These are phyloP conservation scores for Tetraneura akinire DNA, from an alignment of 1,140 invertebrate genomes.

Conservation along the genomic window DNA sequence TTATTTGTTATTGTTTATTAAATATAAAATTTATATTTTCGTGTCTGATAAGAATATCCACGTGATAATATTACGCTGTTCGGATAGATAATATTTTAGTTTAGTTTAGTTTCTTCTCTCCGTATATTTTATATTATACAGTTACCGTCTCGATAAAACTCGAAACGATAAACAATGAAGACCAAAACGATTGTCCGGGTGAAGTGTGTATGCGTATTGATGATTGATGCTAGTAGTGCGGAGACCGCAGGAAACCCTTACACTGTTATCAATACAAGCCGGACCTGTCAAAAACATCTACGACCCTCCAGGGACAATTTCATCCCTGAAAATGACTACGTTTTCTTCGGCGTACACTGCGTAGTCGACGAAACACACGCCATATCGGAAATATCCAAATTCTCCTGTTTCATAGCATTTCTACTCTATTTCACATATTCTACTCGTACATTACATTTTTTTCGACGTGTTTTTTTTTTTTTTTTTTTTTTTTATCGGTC, in stretches of 20 bases:
- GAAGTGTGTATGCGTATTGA: not conserved
- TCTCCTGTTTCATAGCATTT: not conserved
- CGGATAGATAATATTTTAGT: too few species aligned
- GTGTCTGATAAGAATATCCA: too few species aligned
- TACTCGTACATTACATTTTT: not conserved
- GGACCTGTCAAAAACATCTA: constrained; percentile 46
- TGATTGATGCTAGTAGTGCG: constrained; percentile 13
- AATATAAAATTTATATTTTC: too few species aligned
- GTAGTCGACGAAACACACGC: not conserved
- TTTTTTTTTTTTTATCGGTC: too few species aligned
- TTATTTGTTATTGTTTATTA: too few species aligned
- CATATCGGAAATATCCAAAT: constrained; percentile 25
- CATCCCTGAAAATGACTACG: constrained; percentile 17
- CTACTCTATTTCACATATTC: constrained; percentile 9
- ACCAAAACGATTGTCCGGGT: not conserved
- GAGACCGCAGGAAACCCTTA: not conserved
- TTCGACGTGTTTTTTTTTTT: not conserved
- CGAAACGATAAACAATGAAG: constrained; percentile 17
- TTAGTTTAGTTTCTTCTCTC: too few species aligned
- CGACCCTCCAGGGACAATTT: constrained; percentile 24
- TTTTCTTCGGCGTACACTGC: constrained; percentile 2
- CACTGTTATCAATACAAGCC: constrained; percentile 23
- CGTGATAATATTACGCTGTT: too few species aligned
- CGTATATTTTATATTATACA: too few species aligned
- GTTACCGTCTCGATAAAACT: not conserved